Conservation (phyloP, 2,113 vertebrate species). For the Megaceryle maxima region DNA sequence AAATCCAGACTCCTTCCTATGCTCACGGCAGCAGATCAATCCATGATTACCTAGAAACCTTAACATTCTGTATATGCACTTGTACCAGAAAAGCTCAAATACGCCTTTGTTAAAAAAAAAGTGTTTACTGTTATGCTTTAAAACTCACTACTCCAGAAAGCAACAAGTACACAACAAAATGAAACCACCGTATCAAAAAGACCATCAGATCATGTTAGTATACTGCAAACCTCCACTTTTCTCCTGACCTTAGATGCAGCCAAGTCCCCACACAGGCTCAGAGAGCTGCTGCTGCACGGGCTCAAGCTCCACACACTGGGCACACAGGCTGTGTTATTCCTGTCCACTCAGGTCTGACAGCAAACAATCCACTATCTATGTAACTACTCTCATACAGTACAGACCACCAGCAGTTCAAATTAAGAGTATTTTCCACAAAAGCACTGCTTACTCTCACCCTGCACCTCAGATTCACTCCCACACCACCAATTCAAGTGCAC, state of each 20-base stretch:
- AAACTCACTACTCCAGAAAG: not conserved
- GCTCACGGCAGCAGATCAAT: not conserved
- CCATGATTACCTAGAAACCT: not conserved
- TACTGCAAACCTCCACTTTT: accelerated
- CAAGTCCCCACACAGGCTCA: accelerated
- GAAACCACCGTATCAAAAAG: not conserved
- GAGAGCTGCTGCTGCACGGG: not conserved
- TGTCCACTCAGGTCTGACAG: accelerated
- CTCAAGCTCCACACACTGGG: not conserved
- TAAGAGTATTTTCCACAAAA: not conserved
- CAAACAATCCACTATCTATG: not conserved
- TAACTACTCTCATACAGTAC: accelerated
- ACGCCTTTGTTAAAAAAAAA: not conserved
- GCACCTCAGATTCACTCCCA: not conserved
- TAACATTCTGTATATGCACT: no score
- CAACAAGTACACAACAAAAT: not conserved
- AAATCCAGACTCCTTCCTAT: not conserved
- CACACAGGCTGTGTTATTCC: accelerated
- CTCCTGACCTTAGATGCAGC: not conserved
- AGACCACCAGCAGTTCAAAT: not conserved
- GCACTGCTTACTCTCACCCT: not conserved
- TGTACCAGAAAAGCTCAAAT: not conserved
- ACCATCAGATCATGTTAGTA: no score
- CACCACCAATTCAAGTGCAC: accelerated
- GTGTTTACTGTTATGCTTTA: not conserved